Conservation (phyloP, 2,797 vertebrate species). For the Heliangelus exortis region DNA sequence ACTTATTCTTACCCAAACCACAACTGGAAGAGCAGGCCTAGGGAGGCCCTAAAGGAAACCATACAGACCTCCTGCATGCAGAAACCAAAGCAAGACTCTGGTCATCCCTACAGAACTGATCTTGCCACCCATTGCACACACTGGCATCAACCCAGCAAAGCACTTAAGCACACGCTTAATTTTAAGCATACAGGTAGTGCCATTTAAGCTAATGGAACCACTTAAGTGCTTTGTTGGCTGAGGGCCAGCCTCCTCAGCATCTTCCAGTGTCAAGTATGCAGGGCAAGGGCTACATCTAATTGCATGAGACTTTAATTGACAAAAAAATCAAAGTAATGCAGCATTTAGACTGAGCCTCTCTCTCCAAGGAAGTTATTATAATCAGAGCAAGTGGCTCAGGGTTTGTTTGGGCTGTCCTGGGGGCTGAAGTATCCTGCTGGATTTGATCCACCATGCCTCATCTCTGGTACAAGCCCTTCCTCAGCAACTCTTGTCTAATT, state of each 20-base stretch:
- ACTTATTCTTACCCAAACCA: background rate
- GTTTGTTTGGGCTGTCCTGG: background rate
- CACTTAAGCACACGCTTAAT: conserved; percentile 48
- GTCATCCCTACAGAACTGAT: background rate
- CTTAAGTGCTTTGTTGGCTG: conserved; percentile 58
- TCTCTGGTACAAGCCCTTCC: background rate
- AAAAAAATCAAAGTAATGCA: conserved; percentile 46
- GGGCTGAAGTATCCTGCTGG: background rate
- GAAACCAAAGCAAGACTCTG: background rate
- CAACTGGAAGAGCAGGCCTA: background rate
- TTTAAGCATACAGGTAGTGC: conserved; percentile 54
- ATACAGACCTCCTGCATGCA: background rate
- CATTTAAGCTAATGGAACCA: conserved; percentile 60
- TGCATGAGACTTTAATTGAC: conserved; percentile 56
- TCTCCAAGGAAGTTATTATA: background rate
- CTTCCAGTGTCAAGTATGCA: background rate
- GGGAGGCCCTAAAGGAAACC: background rate
- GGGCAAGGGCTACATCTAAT: conserved; percentile 50
- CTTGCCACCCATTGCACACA: background rate
- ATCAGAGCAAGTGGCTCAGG: background rate
- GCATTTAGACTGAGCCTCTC: background rate
- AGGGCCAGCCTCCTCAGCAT: conserved; percentile 54
- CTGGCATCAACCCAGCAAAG: conserved; percentile 52
- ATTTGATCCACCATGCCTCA: background rate
- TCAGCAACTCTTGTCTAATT: background rate